Evolutionary conservation across 2,113 vertebrate genomes (phyloP), one percentile per base, ranked within the genome.

Genomic region (Haemorhous mexicanus): DNA sequence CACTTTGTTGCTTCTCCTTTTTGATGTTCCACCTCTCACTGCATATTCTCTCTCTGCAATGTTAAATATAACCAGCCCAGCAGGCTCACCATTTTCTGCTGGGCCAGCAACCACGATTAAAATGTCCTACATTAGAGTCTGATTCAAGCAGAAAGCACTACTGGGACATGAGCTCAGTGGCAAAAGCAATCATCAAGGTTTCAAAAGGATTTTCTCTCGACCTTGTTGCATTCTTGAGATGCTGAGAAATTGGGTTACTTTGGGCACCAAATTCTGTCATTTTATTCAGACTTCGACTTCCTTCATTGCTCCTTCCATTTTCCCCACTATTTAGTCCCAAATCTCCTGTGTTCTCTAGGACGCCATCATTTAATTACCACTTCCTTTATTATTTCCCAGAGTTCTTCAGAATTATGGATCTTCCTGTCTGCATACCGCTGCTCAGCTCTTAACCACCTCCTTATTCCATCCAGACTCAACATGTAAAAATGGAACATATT

Each of bases 121-220:
- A 92, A 66, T 61, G 72, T 78, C 69, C 73, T 67, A 61, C 66
- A 52, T 79, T 59, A 69, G 91, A 72, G 53, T 66, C 49, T 94
- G 84, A 85, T 76, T 85, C 81, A 82, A 89, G 74, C 74, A 91
- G 70, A 95, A 93, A 44, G 50, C 30, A 18, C 37, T 79, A 66
- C 69, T 87, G 89, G 74, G 81, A 91, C 67, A 43, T 55, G 46
- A 90, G 58, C 74, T 95, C 66, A 76, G 81, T 66, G 70, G 53
- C 84, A 95, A 95, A 93, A 85, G 69, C 67, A 85, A 55, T 69
- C 66, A 76, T 68, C 80, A 64, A 82, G 63, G 37, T 82, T 92
- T 89, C 58, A 61, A 5, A 10, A 92, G 43, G 44, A 84, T 89
- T 90, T 94, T 21, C 41, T 86, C 2, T 1, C 17, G 64, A 56